Evolutionary conservation across 2,113 vertebrate species (phyloP), one percentile per base, ranked within the genome.

Genomic region (Spea bombifrons): DNA sequence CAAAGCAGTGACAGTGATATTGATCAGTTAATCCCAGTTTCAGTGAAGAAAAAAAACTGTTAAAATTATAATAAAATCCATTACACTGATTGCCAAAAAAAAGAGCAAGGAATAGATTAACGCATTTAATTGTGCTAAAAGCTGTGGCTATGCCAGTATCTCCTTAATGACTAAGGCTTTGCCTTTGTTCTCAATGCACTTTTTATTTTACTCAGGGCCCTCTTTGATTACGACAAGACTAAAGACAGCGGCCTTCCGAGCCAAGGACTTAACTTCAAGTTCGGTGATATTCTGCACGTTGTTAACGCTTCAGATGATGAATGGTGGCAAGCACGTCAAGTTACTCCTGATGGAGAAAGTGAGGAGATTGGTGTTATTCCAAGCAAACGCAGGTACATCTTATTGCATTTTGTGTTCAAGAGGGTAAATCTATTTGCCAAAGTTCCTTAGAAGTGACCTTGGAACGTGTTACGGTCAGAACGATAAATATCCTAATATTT

Each of bases 211-310:
- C 78, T 53, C 69, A 94, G 93, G 87, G 93, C 93, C 30, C 91
- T 94, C 57, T 94, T 94, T 88, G 93, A 94, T 86, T 94, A 94
- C 74, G 93, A 94, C 87, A 93, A 92, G 84, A 92, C 91, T 79
- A 94, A 93, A 86, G 93, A 94, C 69, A 94, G 93, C 0, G 93
- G 93, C 76, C 93, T 94, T 84, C 93, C 92, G 0, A 94, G 93
- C 87, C 93, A 94, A 78, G 93, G 93, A n/a, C 2, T 94, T 78
- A 92, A 94, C 81, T 94, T 94, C 85, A 90, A 86, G 77, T 94
- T 94, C 83, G 93, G 93, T 0, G 91, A 94, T 75, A 93, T 94
- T 67, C 92, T 94, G n/a, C 92, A 94, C 30, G 93, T 94, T 71
- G 89, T 94, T 81, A 94, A 94, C 80, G 93, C 93, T 73, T 94